These are phyloP conservation scores for Meda fulgida DNA, from an alignment of 2,797 vertebrate genomes.

Conservation along the genomic window DNA sequence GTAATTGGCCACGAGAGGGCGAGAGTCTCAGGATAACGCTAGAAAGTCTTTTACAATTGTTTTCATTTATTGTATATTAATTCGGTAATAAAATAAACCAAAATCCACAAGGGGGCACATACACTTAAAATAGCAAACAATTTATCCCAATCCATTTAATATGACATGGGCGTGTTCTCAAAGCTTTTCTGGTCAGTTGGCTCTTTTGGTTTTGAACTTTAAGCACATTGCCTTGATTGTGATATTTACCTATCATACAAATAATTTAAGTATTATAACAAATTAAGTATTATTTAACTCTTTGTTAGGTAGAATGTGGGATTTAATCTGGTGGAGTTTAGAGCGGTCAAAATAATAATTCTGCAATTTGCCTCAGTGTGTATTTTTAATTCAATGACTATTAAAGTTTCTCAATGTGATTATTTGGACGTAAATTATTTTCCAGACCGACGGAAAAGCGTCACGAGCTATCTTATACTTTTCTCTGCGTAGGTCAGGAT, in stretches of 20 bases:
- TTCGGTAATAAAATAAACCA: background rate
- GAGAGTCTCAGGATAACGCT: background rate
- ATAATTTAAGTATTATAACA: background rate
- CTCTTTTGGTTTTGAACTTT: background rate
- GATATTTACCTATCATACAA: background rate
- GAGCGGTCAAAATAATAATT: background rate
- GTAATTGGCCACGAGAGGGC: constrained; percentile 44
- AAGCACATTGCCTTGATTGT: background rate
- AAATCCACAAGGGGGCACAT: background rate
- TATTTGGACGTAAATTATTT: background rate
- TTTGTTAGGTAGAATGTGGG: background rate
- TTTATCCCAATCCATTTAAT: background rate
- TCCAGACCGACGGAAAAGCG: background rate
- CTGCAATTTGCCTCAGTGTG: background rate
- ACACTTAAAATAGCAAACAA: background rate
- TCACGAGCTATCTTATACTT: background rate
- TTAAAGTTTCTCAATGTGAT: background rate
- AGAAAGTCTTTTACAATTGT: background rate
- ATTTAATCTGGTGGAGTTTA: background rate
- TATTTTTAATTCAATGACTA: background rate
- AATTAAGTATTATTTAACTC: background rate
- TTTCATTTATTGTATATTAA: background rate
- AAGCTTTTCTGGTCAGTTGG: background rate
- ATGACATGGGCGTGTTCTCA: background rate
- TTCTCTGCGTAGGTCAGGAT: background rate